phyloP scores from a whole-genome alignment of 2,113 vertebrate species.

The Silurus meridionalis region DNA sequence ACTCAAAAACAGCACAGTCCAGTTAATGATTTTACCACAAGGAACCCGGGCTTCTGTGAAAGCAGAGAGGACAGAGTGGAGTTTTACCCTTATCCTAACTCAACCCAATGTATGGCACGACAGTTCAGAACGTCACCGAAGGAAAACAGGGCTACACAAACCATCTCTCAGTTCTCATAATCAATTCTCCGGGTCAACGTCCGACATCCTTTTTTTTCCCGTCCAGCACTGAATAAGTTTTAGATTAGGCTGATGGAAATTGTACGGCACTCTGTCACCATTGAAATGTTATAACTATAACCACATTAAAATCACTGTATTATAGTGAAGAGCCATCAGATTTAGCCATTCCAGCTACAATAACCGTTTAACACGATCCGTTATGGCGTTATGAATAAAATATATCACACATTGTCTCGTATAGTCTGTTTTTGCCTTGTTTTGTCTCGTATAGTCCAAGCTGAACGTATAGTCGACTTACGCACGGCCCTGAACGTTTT shows the following conservation, averaged over 20 bases:
- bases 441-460: too few species aligned
- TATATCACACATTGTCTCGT: too few species aligned
- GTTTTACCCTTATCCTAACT: slow-evolving; percentile 20
- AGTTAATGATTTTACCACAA: slow-evolving; percentile 45
- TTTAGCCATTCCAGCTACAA: not conserved
- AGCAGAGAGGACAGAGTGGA: slow-evolving; percentile 17
- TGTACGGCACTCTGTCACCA: not conserved
- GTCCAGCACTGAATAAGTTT: not conserved
- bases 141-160: not conserved
- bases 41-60: not conserved
- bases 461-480: too few species aligned
- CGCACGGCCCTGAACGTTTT: too few species aligned
- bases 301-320: not conserved
- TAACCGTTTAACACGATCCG: not conserved
- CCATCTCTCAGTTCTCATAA: not conserved
- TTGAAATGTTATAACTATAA: not conserved
- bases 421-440: too few species aligned
- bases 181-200: not conserved
- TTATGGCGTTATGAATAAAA: too few species aligned
- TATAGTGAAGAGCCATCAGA: not conserved
- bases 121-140: not conserved
- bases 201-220: too few species aligned
- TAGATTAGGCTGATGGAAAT: not conserved
- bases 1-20: slow-evolving; percentile 1
- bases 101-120: not conserved